These are phyloP conservation scores for Drosophila pectinifera DNA, from an alignment of 1,140 invertebrate species.

Conservation along the genomic window DNA sequence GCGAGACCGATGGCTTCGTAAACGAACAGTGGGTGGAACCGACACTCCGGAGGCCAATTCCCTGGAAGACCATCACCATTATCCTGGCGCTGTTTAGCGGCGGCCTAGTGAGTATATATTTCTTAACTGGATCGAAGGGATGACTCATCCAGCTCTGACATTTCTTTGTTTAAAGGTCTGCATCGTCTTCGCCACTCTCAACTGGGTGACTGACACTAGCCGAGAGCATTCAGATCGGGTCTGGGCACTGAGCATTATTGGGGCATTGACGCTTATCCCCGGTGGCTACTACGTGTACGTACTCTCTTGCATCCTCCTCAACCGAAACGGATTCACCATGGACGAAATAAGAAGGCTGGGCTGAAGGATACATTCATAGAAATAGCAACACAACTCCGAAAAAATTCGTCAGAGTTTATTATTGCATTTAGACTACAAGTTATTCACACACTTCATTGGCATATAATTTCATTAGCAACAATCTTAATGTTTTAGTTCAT, in stretches of 20 bases:
- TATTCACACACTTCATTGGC: slow-evolving; percentile 58
- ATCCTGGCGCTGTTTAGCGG: slow-evolving; percentile 57
- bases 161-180: slow-evolving; percentile 41
- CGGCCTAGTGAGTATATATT: slow-evolving; percentile 46
- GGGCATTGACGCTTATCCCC: slow-evolving; percentile 62
- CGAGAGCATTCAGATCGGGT: slow-evolving; percentile 55
- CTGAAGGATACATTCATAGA: too few species aligned
- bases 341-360: slow-evolving; percentile 70
- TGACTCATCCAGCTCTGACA: background rate
- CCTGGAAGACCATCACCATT: slow-evolving; percentile 68
- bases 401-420: slow-evolving; percentile 46
- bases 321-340: slow-evolving; percentile 59
- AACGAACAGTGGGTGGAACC: slow-evolving; percentile 63
- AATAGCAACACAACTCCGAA: background rate
- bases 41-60: slow-evolving; percentile 12
- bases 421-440: slow-evolving; percentile 51
- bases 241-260: slow-evolving; percentile 62
- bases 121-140: background rate
- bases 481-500: slow-evolving; percentile 28
- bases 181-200: slow-evolving; percentile 46
- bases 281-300: slow-evolving; percentile 66
- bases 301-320: slow-evolving; percentile 54
- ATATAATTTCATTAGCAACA: slow-evolving; percentile 55
- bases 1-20: slow-evolving; percentile 63
- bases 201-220: slow-evolving; percentile 46